Base-by-base conservation (phyloP, 2,797 vertebrate genomes). In the Sebastes itinus region DNA sequence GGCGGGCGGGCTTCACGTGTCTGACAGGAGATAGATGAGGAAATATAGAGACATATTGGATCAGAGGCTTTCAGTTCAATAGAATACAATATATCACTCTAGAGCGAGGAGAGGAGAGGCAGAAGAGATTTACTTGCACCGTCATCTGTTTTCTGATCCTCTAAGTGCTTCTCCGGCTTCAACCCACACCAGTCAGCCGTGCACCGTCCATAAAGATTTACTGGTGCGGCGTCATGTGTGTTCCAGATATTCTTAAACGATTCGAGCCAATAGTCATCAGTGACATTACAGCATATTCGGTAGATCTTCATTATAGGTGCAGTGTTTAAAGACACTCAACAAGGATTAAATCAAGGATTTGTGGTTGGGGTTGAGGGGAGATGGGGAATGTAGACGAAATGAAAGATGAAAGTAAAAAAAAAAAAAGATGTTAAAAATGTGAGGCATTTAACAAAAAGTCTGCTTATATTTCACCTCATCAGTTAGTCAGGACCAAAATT, bases 121-220 rank as follows among this genome's bases (percentile, higher is more conserved):
- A 58, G 23, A 60, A 20, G 10, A 60, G 30, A 65, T 72, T 42
- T 64, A 64, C 4, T 25, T 18, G 1, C 13, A 18, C 28, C 69
- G 20, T 49, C 54, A 49, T 16, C 20, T 67, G 18, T 32, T 62
- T 38, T 60, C 9, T 60, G 8, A 54, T 70, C 23, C 4, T 55
- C 52, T 42, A 74, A 78, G 56, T 74, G 68, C 55, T 46, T 62
- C 66, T 76, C 28, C 60, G 58, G 38, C 60, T 49, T 73, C 16
- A 61, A 65, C 25, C 65, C 14, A 3, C 7, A 60, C 27, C 56
- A n/a, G 32, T n/a, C 38, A 27, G 27, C 18, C 16, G 38, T 54
- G 42, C 18, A 42, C 38, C 22, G 38, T 28, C 63, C n/a, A 7
- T 58, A 28, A 35, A 35, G 28, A 69, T 72, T 28, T 71, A 52